Percentiles rank a stretch among this genome's conserved stretches.
phyloP scores from a whole-genome alignment of 2,888 invertebrate species.

The Melanchra persicariae region DNA sequence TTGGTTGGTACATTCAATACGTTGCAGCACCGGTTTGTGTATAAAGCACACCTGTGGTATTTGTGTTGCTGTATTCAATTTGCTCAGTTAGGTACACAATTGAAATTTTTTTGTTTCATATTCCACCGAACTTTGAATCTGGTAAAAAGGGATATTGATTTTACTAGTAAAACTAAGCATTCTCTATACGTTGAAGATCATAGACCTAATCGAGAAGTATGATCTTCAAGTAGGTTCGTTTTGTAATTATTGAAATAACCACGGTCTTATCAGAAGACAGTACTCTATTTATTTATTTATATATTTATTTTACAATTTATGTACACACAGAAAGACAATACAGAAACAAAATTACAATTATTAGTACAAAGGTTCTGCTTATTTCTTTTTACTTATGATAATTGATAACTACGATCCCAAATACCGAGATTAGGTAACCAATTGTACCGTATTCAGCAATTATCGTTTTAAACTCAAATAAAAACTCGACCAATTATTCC shows the following conservation, averaged over 20 bases:
- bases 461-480: background rate
- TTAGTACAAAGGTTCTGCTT: too few relatives aligned
- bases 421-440: background rate
- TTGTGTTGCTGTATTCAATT: background rate
- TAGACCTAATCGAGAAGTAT: background rate
- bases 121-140: background rate
- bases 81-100: background rate
- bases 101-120: background rate
- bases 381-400: too few relatives aligned
- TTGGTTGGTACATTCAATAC: slow-evolving; percentile 3
- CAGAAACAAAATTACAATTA: too few relatives aligned
- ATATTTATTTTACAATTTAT: too few relatives aligned
- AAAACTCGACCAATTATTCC: background rate
- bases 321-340: too few relatives aligned
- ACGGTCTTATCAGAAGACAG: too few relatives aligned
- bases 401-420: background rate
- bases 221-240: too few relatives aligned
- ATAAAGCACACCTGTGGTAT: background rate
- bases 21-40: background rate
- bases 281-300: too few relatives aligned
- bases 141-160: background rate
- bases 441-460: background rate
- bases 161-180: background rate
- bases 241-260: too few relatives aligned
- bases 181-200: background rate